These are phyloP conservation scores for Pissodes strobi DNA, from an alignment of 1,140 invertebrate genomes.

Conservation along the genomic window DNA sequence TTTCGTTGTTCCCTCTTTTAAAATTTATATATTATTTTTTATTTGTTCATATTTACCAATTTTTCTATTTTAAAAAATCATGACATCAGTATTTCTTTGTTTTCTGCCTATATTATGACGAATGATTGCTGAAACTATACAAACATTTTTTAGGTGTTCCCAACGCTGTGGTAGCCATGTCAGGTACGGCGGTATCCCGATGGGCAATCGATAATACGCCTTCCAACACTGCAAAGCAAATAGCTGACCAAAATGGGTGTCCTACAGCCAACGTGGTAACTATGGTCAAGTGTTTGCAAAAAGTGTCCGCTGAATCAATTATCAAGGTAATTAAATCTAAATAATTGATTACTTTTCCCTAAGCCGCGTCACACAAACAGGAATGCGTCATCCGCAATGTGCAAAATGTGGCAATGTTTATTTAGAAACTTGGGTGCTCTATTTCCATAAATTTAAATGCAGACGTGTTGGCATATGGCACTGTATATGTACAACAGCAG, in stretches of 20 bases:
- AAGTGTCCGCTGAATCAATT: conserved; percentile 55
- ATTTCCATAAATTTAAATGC: too few relatives aligned
- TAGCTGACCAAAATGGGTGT: conserved; percentile 63
- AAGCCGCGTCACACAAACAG: too few relatives aligned
- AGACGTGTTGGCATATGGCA: too few relatives aligned
- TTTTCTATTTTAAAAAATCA: too few relatives aligned
- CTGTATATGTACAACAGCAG: not conserved
- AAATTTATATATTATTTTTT: too few relatives aligned
- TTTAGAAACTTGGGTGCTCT: too few relatives aligned
- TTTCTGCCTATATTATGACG: too few relatives aligned
- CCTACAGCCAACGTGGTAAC: conserved; percentile 58
- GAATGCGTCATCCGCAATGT: too few relatives aligned
- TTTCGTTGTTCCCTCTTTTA: too few relatives aligned
- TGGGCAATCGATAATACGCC: conserved; percentile 66
- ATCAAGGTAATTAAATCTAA: conserved; percentile 46
- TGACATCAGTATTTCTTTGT: too few relatives aligned
- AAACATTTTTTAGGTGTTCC: conserved; percentile 54
- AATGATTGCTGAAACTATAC: not conserved
- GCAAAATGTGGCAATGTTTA: too few relatives aligned
- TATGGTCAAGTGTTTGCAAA: conserved; percentile 64
- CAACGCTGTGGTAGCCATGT: conserved; percentile 69
- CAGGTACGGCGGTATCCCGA: conserved; percentile 66
- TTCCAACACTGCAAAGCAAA: conserved; percentile 55
- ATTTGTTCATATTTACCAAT: too few relatives aligned
- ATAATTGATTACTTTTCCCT: not conserved